Percentiles rank a stretch among this genome's conserved stretches.
These are phyloP conservation scores for Haplochromis burtoni DNA, from an alignment of 2,113 vertebrate species.

Conservation along the genomic window DNA sequence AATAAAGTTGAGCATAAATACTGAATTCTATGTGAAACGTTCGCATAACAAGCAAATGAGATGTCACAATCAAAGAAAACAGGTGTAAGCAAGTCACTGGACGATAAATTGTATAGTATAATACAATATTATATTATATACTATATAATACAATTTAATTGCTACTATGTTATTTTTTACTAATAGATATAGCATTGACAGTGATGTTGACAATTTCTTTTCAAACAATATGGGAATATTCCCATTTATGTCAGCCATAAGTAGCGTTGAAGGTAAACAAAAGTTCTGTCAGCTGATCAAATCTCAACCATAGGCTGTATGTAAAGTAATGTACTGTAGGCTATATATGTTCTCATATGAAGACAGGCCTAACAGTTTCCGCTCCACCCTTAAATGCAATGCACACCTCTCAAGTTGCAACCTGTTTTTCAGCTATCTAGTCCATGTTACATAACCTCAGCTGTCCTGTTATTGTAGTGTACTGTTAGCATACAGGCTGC, in stretches of 20 bases:
- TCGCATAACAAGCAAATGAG: background rate
- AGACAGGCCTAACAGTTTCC: background rate
- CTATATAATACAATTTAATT: background rate
- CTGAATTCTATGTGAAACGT: background rate
- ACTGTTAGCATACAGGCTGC: background rate
- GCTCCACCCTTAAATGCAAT: background rate
- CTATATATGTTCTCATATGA: background rate
- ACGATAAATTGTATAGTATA: background rate
- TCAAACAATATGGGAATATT: background rate
- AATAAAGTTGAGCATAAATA: background rate
- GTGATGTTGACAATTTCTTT: background rate
- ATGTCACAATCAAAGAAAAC: background rate
- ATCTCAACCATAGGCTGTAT: background rate
- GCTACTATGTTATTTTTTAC: background rate
- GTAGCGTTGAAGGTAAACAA: background rate
- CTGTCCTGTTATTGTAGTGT: background rate
- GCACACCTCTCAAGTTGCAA: constrained; percentile 27
- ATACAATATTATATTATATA: background rate
- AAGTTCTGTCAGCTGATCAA: background rate
- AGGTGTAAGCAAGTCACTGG: background rate
- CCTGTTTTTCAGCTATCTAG: background rate
- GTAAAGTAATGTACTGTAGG: background rate
- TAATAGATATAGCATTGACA: background rate
- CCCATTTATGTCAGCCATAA: background rate
- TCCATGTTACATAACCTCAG: background rate